Evolutionary conservation across 2,113 vertebrate genomes (phyloP), one percentile per base, ranked within the genome.

Genomic region (Nerophis ophidion): DNA sequence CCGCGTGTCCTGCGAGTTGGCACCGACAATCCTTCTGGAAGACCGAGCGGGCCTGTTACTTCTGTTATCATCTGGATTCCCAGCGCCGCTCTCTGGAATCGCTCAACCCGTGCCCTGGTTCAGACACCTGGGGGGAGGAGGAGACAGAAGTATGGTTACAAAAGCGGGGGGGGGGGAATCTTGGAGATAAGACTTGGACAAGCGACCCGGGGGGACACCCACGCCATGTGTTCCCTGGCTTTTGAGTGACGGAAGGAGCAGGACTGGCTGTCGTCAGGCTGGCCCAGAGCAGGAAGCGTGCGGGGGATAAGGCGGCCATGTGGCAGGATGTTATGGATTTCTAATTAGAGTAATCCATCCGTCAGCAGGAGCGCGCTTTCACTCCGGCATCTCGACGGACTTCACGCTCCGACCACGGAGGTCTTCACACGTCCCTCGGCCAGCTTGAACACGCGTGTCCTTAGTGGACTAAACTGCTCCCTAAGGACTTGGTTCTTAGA

Each of bases 241-340:
- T 26, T 16, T 34, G 71, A 87, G 81, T 84, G 86, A 84, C 80
- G 63, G 92, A 92, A 92, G 91, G 91, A 94, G 92, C 90, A 84
- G 92, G 92, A 93, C 92, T 92, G 92, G 93, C 93, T 94, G 94
- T 96, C 91, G 92, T 96, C 94, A 95, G 94, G 92, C 91, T 89
- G 92, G 91, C 92, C 91, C 89, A 92, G 93, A 95, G 93, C 95
- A 98, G 96, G 96, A 99, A 98, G 93, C 91, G 92, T 92, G 94
- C 91, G 91, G 89, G 86, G 94, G 96, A 97, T 95, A 95, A 97
- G 93, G 93, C 92, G 84, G 95, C 94, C 95, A 96, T 98, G 96
- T 98, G 97, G 95, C 97, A 97, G 97, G 97, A 99, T 99, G 95
- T 98, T 99, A 98, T 98, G 97, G 93, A 93, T 95, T 97, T 98